A percentile compares a stretch with the other conserved stretches of the same genome.
Conservation (phyloP, 2,888 invertebrate species). For the Dolichopus griseipennis region DNA sequence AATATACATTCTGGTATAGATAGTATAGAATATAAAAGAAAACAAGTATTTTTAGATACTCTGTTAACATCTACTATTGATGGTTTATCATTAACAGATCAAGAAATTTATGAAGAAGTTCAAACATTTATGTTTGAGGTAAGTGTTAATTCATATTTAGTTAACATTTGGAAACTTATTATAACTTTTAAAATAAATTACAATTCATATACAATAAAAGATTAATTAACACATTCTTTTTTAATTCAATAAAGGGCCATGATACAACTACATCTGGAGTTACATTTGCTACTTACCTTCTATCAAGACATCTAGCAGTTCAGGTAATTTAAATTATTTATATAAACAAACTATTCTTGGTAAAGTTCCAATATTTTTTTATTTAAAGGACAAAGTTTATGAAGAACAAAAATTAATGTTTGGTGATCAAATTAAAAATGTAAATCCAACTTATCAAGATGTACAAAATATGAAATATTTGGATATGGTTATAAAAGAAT, state of each 20-base stretch:
- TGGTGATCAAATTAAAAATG: slow-evolving; percentile 32
- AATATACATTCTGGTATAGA: background rate
- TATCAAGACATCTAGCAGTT: slow-evolving; percentile 46
- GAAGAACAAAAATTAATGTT: slow-evolving; percentile 45
- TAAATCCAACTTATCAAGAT: slow-evolving; percentile 23
- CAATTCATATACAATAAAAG: too few relatives aligned
- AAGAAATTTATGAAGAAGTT: slow-evolving; percentile 38
- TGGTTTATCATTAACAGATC: slow-evolving; percentile 27
- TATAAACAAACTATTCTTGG: too few relatives aligned
- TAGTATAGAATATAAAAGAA: slow-evolving; percentile 22
- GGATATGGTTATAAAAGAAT: slow-evolving; percentile 32
- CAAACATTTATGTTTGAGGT: slow-evolving; percentile 40
- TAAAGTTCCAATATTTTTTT: background rate
- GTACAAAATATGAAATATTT: slow-evolving; percentile 31
- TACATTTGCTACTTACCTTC: slow-evolving; percentile 45
- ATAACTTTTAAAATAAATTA: too few relatives aligned
- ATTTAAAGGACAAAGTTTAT: slow-evolving; percentile 39
- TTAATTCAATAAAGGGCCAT: slow-evolving; percentile 42
- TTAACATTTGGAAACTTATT: too few relatives aligned
- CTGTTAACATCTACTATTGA: slow-evolving; percentile 33
- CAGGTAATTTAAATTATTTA: slow-evolving; percentile 34
- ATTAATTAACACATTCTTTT: too few relatives aligned
- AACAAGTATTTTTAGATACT: slow-evolving; percentile 36
- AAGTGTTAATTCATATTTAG: too few relatives aligned
- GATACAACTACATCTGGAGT: slow-evolving; percentile 51